Base-by-base conservation (phyloP, 2,113 vertebrate genomes). In the Xyrauchen texanus region DNA sequence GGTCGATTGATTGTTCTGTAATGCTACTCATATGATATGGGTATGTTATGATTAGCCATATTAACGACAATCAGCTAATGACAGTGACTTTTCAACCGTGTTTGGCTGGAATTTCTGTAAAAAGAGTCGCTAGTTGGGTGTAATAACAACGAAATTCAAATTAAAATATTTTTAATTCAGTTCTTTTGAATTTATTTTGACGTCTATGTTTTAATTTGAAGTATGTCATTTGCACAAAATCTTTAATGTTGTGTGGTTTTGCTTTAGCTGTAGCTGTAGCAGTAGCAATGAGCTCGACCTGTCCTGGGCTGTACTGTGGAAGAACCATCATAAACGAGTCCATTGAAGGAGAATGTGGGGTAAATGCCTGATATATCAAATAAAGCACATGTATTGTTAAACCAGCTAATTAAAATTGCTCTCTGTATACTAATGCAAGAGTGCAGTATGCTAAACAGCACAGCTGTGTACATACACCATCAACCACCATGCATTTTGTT, bases 251-350 rank as follows among this genome's bases (percentile, higher is more conserved):
- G 21, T 34, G 21, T 78, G 89, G 87, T 81, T 90, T 5, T 72
- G 15, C 13, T 89, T 45, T 91, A 96, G 95, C 89, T 87, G 94
- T 96, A 81, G 15, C 13, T 89, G 44, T 91, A 96, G 95, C 89
- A 87, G 94, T 96, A 81, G 93, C 93, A 84, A 92, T 95, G 90
- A 94, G 92, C 72, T 92, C 90, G 60, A 93, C 94, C n/a, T 97
- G 96, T 86, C 94, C 95, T 45, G 95, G 96, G 70, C 91, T 95
- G 69, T 97, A 97, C 84, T 97, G 96, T 86, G 96, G 95, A 84
- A 93, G 93, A 88, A 88, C 91, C 7, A 72, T 92, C 7, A 80
- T 93, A 13, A 94, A 92, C 47, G 92, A 93, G 53, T 89, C 93
- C 3, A 81, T 88, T 47, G 90, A 93, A 73, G 93, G 93, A 87